Evolutionary conservation across 2,113 vertebrate genomes (phyloP), one percentile per base, ranked within the genome.

Genomic region (Hemichromis elongatus): DNA sequence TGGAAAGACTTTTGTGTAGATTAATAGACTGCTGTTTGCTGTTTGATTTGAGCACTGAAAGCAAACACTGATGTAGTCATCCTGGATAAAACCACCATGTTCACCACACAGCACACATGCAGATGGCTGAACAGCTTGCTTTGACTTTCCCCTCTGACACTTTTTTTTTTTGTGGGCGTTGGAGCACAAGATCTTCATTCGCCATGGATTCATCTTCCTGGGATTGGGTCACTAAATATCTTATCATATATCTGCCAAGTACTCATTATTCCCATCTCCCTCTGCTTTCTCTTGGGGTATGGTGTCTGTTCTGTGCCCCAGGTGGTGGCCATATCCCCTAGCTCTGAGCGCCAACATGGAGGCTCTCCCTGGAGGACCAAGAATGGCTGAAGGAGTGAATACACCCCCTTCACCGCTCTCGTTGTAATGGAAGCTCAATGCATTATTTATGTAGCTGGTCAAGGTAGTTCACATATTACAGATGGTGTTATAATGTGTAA

Each of bases 111-210:
- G 56, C 81, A 52, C 54, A 83, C 19, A 81, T 78, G 75, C 93
- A 95, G 93, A 95, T 94, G 93, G 92, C 47, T 68, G 59, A 92
- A 92, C 93, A 93, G 93, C 93, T 94, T 94, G 90, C 84, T 88
- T 84, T 82, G 83, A 90, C 54, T 82, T 83, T 82, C 86, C 87
- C 92, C 88, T 84, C 81, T 79, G 88, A 93, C 91, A 90, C 84
- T 33, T 88, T 61, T 80, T 86, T 88, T 80, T 87, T 89, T 78
- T 84, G 50, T 78, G 73, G 66, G 68, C 3, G 52, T 84, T 79
- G 26, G 47, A 85, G 81, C 78, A 79, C 59, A 81, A 52, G 59
- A 77, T 83, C 70, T 79, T 82, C 42, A 80, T 92, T 88, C 0
- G 21, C 73, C 55, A 73, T 2, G 7, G 53, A 86, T 88, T 73